These are phyloP conservation scores for Drosophila repletoides DNA, from an alignment of 1,140 invertebrate species.

Conservation along the genomic window DNA sequence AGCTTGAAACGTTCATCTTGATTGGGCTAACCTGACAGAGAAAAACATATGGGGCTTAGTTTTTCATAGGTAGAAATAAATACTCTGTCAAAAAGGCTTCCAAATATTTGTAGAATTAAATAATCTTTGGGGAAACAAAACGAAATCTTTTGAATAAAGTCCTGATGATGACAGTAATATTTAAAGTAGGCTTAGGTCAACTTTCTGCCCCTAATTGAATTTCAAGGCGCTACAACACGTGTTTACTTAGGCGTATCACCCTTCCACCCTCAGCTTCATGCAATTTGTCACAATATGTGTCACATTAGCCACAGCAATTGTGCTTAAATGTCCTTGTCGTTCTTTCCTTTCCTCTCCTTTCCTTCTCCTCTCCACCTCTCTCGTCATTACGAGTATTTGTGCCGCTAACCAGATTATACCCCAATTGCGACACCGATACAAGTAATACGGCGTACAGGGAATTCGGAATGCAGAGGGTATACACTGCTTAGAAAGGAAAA, in stretches of 20 bases:
- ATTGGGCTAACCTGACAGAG: too few relatives aligned
- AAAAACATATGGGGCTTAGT: too few relatives aligned
- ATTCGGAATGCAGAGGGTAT: too few relatives aligned
- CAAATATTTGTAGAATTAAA: too few relatives aligned
- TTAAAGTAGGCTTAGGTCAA: neutral
- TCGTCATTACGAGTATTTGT: slow-evolving; percentile 41
- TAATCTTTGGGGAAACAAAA: too few relatives aligned
- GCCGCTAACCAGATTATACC: slow-evolving; percentile 78
- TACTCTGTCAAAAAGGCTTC: too few relatives aligned
- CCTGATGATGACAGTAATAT: neutral
- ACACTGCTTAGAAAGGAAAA: slow-evolving; percentile 25
- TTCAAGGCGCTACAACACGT: slow-evolving; percentile 54
- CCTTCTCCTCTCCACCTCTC: slow-evolving; percentile 11
- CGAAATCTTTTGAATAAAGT: neutral
- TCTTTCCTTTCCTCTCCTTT: neutral
- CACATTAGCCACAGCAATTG: slow-evolving; percentile 82
- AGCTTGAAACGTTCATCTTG: too few relatives aligned
- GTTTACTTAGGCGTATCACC: slow-evolving; percentile 49
- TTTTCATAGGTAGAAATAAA: too few relatives aligned
- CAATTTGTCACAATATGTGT: slow-evolving; percentile 83
- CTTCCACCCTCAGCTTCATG: slow-evolving; percentile 46
- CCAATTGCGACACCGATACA: slow-evolving; percentile 72
- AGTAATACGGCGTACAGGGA: slow-evolving; percentile 7
- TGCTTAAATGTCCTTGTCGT: slow-evolving; percentile 62
- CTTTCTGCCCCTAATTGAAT: slow-evolving; percentile 40